Evolutionary conservation across 2,888 invertebrate genomes (phyloP), one percentile per base, ranked within the genome.

Genomic region (Acholoe squamosa): DNA sequence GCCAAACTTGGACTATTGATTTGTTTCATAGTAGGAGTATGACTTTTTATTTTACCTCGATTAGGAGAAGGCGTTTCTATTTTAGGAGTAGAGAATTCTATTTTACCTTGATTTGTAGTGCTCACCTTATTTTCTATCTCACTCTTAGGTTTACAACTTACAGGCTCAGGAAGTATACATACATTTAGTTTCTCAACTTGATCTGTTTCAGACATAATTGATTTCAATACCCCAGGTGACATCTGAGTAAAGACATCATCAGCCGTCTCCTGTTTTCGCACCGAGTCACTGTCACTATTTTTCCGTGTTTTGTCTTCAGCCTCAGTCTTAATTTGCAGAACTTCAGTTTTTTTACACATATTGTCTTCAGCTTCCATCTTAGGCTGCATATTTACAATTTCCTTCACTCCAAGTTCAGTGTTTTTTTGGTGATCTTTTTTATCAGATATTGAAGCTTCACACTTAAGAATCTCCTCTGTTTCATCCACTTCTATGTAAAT

Each of bases 231-330:
- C 0, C n/a, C 43, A 0, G 80, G 80, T 0, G 80, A 80, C 34
- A 80, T 33, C 80, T 80, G 80, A 25, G 34, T 80, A 22, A 80
- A 80, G 33, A 80, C 16, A 34, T 80, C 80, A 33, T 80, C 80
- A 34, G 34, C 7, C 0, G 22, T 3, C 7, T 3, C 12, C 34
- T 1, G 22, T 43, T n/a, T 80, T 7, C 1, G 31, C 16, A 31
- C 34, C n/a, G 34, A 80, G 3, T 1, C 34, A 34, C 61, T 25
- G 5, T 19, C 16, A 61, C 43, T 43, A 43, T 3, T 43, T 43
- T 43, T 43, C n/a, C n/a, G n/a, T n/a, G n/a, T n/a, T n/a, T n/a
- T 54, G 61, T 14, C n/a, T 61, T 61, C 61, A 19, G 19, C 3
- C 14, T n/a, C 22, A 61, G n/a, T 61, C 61, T 61, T 14, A 19